Conservation (phyloP, 2,888 invertebrate genomes). For the Blomia tropicalis region DNA sequence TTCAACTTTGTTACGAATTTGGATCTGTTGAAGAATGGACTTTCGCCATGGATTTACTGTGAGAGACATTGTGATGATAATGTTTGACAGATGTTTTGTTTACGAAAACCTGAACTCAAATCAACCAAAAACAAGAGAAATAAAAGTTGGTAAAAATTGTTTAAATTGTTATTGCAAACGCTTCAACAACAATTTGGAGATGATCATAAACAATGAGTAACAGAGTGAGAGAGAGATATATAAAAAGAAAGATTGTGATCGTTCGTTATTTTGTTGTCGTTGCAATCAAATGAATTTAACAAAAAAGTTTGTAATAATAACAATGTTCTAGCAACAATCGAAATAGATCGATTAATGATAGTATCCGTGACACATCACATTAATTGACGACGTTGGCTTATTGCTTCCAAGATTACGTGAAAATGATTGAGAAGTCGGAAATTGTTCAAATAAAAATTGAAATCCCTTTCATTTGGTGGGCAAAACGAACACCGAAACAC, state of each 20-base stretch:
- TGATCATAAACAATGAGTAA: not conserved
- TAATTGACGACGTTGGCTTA: too few relatives aligned
- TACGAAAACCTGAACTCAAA: too few relatives aligned
- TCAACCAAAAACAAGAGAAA: not conserved
- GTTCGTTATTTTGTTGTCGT: too few relatives aligned
- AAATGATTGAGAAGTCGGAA: too few relatives aligned
- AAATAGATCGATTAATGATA: too few relatives aligned
- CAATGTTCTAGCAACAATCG: not conserved
- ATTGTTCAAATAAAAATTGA: not conserved
- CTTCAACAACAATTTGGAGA: conserved; percentile 1
- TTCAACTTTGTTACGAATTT: conserved; percentile 17
- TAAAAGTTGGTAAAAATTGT: not conserved
- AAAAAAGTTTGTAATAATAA: not conserved
- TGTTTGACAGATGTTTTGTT: too few relatives aligned
- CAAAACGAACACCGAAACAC: not conserved
- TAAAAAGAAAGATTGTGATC: too few relatives aligned
- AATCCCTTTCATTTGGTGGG: not conserved
- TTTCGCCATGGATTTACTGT: conserved; percentile 21
- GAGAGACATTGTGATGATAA: not conserved
- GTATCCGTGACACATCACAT: conserved; percentile 11
- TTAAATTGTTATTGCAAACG: too few relatives aligned
- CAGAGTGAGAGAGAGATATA: too few relatives aligned
- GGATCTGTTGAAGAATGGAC: conserved; percentile 23
- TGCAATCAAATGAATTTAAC: not conserved
- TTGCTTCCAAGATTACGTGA: too few relatives aligned